A percentile compares a stretch with the other conserved stretches of the same genome.
phyloP scores from a whole-genome alignment of 2,113 vertebrate genomes.

The Oryzias javanicus region DNA sequence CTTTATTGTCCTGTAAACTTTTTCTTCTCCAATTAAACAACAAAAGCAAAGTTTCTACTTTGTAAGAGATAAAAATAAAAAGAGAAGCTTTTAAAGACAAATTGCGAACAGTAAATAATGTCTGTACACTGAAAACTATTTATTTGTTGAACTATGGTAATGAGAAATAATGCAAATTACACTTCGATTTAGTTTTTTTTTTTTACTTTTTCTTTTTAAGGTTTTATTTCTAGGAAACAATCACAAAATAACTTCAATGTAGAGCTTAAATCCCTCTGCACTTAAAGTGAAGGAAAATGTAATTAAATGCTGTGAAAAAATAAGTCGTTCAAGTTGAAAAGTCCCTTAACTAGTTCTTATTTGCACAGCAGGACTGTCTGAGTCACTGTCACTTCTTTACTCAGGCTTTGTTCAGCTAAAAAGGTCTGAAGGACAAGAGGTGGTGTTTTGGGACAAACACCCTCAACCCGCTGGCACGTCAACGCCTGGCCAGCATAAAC shows the following conservation, averaged over 20 bases:
- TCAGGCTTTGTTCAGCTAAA: not conserved
- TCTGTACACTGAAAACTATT: constrained; percentile 35
- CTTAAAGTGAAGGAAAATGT: not conserved
- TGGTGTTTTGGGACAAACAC: constrained; percentile 43
- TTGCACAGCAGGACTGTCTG: not conserved
- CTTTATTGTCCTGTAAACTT: constrained; percentile 9
- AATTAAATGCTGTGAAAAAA: not conserved
- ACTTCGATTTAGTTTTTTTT: no score
- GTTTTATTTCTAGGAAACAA: no score
- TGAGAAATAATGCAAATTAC: not conserved
- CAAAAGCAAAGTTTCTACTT: constrained; percentile 2
- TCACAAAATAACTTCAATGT: no score
- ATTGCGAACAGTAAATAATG: constrained; percentile 11
- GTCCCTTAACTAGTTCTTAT: not conserved
- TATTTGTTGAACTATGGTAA: constrained; percentile 11
- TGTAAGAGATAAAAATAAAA: no score
- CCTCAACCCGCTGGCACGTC: not conserved
- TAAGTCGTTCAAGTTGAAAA: not conserved
- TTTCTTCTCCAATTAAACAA: constrained; percentile 20
- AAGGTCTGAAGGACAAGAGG: constrained; percentile 6
- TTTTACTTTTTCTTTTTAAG: no score
- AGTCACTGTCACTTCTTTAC: no score
- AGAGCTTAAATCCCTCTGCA: no score
- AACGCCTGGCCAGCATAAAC: constrained; percentile 2
- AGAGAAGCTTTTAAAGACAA: not conserved